Conservation (phyloP, 1,140 invertebrate species). For the Drosophila ercepeae region DNA sequence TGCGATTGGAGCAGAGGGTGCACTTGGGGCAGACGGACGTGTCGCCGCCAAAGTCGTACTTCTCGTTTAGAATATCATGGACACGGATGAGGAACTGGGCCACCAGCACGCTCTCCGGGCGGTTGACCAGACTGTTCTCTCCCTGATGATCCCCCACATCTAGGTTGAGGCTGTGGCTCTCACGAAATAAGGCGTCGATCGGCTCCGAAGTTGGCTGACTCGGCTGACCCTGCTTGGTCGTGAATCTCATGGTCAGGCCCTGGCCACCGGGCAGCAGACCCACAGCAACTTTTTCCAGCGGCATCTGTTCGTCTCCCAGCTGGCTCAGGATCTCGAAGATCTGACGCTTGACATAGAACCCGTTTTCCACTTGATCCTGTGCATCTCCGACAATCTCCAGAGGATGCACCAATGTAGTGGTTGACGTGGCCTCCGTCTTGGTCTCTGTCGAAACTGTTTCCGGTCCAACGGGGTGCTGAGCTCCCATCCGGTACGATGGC, state of each 20-base stretch:
- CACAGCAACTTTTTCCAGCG: constrained; percentile 34
- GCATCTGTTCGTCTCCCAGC: constrained; percentile 47
- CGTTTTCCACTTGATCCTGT: neutral
- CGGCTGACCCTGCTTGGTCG: constrained; percentile 1
- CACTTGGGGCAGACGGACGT: constrained; percentile 29
- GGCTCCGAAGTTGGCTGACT: neutral
- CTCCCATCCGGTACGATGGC: constrained; percentile 21
- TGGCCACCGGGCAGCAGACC: constrained; percentile 37
- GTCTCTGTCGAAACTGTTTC: neutral
- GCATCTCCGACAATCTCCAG: constrained; percentile 12
- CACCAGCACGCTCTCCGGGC: constrained; percentile 27
- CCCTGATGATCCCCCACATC: constrained; percentile 6
- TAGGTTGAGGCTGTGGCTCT: constrained; percentile 19
- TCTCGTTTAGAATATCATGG: constrained; percentile 24
- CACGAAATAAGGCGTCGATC: neutral
- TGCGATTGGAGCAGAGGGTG: constrained; percentile 18
- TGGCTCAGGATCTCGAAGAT: constrained; percentile 49
- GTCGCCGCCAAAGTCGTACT: constrained; percentile 19
- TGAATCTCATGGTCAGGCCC: constrained; percentile 51
- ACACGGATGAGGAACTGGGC: constrained; percentile 53
- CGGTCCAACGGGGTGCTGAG: neutral
- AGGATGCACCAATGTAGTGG: constrained; percentile 28
- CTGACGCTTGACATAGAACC: constrained; percentile 25
- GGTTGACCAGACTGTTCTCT: constrained; percentile 4
- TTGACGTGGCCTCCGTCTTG: constrained; percentile 34